Percentiles rank a stretch among this genome's conserved stretches.
phyloP scores from a whole-genome alignment of 2,797 vertebrate species.

The Manis javanica region DNA sequence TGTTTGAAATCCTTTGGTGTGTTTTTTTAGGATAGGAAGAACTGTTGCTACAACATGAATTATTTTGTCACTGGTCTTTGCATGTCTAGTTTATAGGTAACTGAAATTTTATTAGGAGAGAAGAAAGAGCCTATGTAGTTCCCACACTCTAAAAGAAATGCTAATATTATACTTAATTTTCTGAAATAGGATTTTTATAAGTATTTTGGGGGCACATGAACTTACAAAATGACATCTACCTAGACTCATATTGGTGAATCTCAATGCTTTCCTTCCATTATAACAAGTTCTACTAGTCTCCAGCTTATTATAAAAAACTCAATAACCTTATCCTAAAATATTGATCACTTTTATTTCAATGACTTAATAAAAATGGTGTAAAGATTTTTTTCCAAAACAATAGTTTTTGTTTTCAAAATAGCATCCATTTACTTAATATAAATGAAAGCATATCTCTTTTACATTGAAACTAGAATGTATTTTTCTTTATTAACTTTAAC shows the following conservation, averaged over 20 bases:
- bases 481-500: constrained; percentile 35
- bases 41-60: background rate
- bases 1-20: background rate
- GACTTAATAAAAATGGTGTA: background rate
- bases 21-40: constrained; percentile 31
- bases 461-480: background rate
- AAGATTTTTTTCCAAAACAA: background rate
- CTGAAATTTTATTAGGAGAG: constrained; percentile 9
- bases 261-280: background rate
- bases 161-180: background rate
- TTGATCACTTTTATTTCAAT: background rate
- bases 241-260: constrained; percentile 1
- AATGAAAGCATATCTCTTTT: background rate
- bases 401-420: constrained; percentile 39
- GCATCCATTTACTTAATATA: constrained; percentile 25
- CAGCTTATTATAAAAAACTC: background rate
- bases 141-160: background rate
- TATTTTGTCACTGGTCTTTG: background rate
- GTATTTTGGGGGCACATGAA: background rate
- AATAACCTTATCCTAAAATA: background rate
- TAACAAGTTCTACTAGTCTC: constrained; percentile 12
- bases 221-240: background rate
- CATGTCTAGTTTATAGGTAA: background rate
- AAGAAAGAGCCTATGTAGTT: background rate
- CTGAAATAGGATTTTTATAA: background rate